Evolutionary conservation across 2,797 vertebrate genomes (phyloP).

Genomic region (Spinus olivaceus): DNA sequence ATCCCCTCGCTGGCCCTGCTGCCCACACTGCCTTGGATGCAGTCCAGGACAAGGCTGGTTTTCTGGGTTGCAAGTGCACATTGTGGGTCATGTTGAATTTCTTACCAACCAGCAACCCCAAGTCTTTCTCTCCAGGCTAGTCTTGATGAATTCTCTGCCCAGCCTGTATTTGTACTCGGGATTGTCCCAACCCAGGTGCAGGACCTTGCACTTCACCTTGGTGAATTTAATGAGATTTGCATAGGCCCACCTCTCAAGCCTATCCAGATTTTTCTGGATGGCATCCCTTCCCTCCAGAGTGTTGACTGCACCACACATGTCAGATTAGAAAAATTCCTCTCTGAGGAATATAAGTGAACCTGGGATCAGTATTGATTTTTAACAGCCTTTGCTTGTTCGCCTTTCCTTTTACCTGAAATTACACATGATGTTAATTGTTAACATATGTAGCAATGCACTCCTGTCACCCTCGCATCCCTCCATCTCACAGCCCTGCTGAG

Average conservation of each 20-base stretch:
- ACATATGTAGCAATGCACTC: background rate
- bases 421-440: background rate
- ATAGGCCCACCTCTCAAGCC: background rate
- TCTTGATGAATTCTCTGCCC: background rate
- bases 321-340: background rate
- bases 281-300: background rate
- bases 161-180: background rate
- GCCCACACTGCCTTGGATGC: accelerated
- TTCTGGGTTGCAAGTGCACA: background rate
- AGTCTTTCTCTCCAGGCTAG: background rate
- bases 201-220: background rate
- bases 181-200: background rate
- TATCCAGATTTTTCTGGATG: background rate
- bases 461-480: background rate
- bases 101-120: background rate
- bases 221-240: background rate
- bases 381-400: background rate
- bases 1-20: accelerated
- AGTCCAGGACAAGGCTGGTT: background rate
- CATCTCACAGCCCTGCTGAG: background rate
- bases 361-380: slow-evolving; percentile 3
- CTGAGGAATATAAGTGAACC: background rate
- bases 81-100: background rate
- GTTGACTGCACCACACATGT: background rate
- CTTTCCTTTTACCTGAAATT: background rate